Conservation (phyloP, 2,113 vertebrate species). For the Vulpes ferrilata region DNA sequence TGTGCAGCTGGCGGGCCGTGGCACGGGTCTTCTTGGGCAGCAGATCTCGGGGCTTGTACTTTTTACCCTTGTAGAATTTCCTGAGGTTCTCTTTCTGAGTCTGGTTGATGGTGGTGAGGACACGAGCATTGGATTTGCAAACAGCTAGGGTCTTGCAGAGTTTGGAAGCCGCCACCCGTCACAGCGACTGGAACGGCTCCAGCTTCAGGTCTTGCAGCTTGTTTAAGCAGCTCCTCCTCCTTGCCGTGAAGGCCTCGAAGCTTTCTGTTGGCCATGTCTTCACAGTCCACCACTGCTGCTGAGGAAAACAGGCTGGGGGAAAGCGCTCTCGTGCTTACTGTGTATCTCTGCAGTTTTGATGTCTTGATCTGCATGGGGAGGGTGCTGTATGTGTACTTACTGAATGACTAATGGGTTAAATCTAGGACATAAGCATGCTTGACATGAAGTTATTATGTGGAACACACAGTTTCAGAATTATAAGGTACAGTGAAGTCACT, state of each 20-base stretch:
- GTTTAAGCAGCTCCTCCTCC: background rate
- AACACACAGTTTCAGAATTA: conserved; percentile 16
- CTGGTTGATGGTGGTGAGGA: background rate
- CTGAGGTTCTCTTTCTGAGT: background rate
- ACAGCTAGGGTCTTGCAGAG: background rate
- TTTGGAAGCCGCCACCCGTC: background rate
- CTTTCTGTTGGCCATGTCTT: background rate
- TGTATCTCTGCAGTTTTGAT: background rate
- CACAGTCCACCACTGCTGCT: fast-evolving
- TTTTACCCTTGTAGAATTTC: background rate
- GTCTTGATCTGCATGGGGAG: background rate
- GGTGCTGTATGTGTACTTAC: background rate
- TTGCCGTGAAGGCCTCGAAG: background rate
- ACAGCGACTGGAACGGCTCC: background rate
- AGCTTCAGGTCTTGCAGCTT: background rate
- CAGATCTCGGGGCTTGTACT: background rate
- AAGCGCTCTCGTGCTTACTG: background rate
- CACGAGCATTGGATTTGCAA: background rate
- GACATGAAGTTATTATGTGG: background rate
- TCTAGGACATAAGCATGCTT: background rate
- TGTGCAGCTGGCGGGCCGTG: background rate
- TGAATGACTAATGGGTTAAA: background rate
- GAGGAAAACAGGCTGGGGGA: background rate
- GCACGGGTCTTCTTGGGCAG: background rate
- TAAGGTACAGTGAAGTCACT: conserved; percentile 20